phyloP scores from a whole-genome alignment of 2,113 vertebrate species.

The Zosterops pallidus region DNA sequence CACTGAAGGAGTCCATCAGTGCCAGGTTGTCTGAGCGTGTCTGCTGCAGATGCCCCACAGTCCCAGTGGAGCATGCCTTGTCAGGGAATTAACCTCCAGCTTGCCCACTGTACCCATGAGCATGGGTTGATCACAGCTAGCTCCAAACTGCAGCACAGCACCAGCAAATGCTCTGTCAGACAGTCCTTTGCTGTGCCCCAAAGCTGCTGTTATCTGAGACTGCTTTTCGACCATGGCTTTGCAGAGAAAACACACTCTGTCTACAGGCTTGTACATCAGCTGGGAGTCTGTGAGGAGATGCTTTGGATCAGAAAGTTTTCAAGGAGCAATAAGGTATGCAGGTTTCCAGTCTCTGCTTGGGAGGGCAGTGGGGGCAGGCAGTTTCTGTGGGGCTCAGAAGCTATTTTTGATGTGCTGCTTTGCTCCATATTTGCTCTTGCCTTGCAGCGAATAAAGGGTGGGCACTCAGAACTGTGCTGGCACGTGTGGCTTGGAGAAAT shows the following conservation, averaged over 20 bases:
- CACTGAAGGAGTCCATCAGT: neutral
- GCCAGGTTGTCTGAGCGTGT: neutral
- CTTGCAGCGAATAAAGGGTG: neutral
- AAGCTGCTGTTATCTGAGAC: neutral
- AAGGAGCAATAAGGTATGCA: neutral
- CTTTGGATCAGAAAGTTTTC: neutral
- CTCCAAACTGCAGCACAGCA: neutral
- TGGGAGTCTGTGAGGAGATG: neutral
- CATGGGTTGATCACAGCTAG: neutral
- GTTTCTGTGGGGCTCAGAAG: neutral
- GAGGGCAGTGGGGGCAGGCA: neutral
- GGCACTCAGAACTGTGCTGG: neutral
- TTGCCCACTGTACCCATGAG: neutral
- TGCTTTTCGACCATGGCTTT: neutral
- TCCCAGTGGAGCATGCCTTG: rapidly evolving
- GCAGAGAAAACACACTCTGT: neutral
- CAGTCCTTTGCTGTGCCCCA: neutral
- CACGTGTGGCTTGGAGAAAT: neutral
- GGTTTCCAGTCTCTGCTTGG: neutral
- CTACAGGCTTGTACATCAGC: neutral
- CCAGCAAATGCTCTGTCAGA: neutral
- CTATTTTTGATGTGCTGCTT: neutral
- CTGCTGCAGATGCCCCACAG: constrained; percentile 4
- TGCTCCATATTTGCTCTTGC: rapidly evolving
- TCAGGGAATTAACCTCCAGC: neutral